Percentiles rank a stretch among this genome's conserved stretches.
These are phyloP conservation scores for Ashinkailepas kermadecensis DNA, from an alignment of 2,888 invertebrate species.

Conservation along the genomic window DNA sequence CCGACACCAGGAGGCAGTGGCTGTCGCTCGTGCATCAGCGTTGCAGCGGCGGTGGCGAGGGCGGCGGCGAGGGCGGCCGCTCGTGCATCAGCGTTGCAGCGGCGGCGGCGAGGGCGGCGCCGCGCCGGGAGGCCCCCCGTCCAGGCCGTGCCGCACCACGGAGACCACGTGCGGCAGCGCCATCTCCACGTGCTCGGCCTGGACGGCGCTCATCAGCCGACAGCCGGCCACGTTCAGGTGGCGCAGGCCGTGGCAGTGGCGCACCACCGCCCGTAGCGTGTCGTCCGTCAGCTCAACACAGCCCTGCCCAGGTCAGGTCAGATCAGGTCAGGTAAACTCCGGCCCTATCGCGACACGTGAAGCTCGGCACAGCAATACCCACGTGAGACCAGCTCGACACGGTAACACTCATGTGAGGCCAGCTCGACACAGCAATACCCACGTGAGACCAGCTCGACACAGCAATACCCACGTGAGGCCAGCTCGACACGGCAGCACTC, in stretches of 20 bases:
- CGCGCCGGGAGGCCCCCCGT: not conserved
- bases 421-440: no score
- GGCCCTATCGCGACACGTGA: not conserved
- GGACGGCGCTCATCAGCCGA: not conserved
- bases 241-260: not conserved
- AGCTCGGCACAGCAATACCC: no score
- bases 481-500: no score
- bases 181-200: not conserved
- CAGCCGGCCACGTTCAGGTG: constrained; percentile 7
- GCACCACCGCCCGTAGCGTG: not conserved
- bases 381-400: no score
- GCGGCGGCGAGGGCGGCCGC: no score
- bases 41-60: not conserved
- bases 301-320: not conserved
- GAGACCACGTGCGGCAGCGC: not conserved
- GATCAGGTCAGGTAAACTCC: not conserved
- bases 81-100: not conserved
- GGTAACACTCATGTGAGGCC: no score
- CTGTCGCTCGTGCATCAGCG: not conserved
- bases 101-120: not conserved
- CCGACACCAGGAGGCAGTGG: not conserved
- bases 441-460: no score
- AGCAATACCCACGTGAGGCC: no score
- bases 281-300: constrained; percentile 8
- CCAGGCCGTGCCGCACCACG: not conserved